Evolutionary conservation across 2,888 invertebrate genomes (phyloP).

Genomic region (Pseudococcus longispinus): DNA sequence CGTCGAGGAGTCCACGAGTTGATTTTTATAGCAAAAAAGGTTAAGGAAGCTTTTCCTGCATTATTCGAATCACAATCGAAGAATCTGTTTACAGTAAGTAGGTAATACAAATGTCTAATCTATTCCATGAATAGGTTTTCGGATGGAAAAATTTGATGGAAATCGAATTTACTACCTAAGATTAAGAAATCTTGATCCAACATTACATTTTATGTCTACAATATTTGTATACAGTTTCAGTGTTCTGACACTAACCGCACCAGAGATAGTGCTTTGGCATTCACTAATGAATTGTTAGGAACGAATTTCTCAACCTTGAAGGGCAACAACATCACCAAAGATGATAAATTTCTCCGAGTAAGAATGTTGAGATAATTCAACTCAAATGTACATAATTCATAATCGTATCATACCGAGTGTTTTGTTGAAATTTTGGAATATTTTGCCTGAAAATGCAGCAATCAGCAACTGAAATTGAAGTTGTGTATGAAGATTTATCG

Average conservation of each 20-base stretch:
- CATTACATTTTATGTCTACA: background rate
- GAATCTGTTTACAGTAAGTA: background rate
- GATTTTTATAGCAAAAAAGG: background rate
- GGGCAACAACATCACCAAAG: constrained; percentile 13
- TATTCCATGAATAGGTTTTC: too few relatives aligned
- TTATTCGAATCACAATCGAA: background rate
- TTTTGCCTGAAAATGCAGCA: too few relatives aligned
- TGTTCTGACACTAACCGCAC: background rate
- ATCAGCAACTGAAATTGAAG: too few relatives aligned
- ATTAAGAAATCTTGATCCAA: too few relatives aligned
- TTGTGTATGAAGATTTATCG: too few relatives aligned
- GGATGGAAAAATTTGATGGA: too few relatives aligned
- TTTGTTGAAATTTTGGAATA: too few relatives aligned
- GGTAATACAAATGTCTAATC: too few relatives aligned
- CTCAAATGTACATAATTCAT: too few relatives aligned
- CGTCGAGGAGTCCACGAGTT: background rate
- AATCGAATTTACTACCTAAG: too few relatives aligned
- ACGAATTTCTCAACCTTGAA: background rate
- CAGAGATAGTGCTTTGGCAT: constrained; percentile 13
- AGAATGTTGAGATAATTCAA: background rate
- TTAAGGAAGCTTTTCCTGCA: background rate
- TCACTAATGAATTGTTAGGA: background rate
- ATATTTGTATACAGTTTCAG: background rate
- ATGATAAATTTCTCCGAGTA: constrained; percentile 21
- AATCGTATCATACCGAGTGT: too few relatives aligned